Evolutionary conservation across 2,888 invertebrate genomes (phyloP), one percentile per base, ranked within the genome.

Genomic region (Ryuthela nishihirai): DNA sequence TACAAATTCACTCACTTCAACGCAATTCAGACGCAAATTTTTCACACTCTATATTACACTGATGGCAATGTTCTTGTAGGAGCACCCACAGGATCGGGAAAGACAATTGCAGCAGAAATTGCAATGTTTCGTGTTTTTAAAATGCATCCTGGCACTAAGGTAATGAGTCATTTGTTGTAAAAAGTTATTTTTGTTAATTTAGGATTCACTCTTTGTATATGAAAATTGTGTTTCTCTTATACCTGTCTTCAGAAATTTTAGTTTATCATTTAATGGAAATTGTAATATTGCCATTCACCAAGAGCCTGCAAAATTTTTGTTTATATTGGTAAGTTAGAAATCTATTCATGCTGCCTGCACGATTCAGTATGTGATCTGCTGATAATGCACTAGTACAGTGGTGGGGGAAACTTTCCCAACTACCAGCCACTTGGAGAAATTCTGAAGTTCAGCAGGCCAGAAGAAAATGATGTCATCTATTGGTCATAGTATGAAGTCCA

Each of bases 1-100:
- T 99, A 94, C 78, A 71, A 67, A n/a, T 99, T 97, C 75, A 83
- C 85, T 0, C 94, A 95, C 74, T 99, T 99, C 78, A 99, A 99
- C 77, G 95, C 98, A 1, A 93, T 99, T 65, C 98, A 98, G 77
- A 95, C 95, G 0, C 97, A 99, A 78, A 87, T 99, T 64, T 99
- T 99, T 75, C 93, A 97, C 75, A 88, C 90, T 41, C 78, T 99
- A 5, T 99, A 94, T 75, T 88, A 98, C 72, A 93, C 92, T 0
- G 93, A 99, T 70, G 82, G 84, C 67, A 98, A 98, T 72, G 88
- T 94, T 6, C 77, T 99, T 21, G 78, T 99, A 4, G 95, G 95
- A 0, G 98, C 98, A 0, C 95, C 95, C 0, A 97, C 95, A 0
- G 93, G 93, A 1, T 95, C 95, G 0, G 99, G 99, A 32, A 99